phyloP scores from a whole-genome alignment of 2,113 vertebrate species.

The Platysteira castanea region DNA sequence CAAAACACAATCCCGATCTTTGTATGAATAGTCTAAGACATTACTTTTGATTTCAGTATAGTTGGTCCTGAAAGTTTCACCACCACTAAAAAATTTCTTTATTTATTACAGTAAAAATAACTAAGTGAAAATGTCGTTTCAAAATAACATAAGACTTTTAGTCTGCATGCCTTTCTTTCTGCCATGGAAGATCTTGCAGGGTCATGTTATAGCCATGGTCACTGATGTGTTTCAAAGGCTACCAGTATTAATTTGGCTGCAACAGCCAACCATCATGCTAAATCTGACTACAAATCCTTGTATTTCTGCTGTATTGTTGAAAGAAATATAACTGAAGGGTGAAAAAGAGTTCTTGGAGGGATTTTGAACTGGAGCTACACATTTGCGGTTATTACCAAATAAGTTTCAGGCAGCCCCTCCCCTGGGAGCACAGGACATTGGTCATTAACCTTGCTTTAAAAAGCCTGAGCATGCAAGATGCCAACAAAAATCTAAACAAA shows the following conservation, averaged over 20 bases:
- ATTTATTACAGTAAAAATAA: neutral
- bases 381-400: accelerated
- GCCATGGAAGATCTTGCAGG: neutral
- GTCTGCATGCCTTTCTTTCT: neutral
- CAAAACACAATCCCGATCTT: neutral
- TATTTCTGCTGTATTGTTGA: neutral
- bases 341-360: neutral
- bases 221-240: neutral
- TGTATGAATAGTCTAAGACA: neutral
- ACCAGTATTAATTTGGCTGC: neutral
- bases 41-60: neutral
- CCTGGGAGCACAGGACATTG: accelerated
- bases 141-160: neutral
- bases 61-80: neutral
- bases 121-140: neutral
- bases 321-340: neutral
- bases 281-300: neutral
- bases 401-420: neutral
- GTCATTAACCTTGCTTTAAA: neutral
- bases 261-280: neutral
- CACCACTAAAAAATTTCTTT: neutral
- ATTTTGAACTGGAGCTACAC: neutral
- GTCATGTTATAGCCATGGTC: accelerated
- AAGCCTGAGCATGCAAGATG: neutral
- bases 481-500: neutral